Conservation (phyloP, 2,888 invertebrate species). For the Orthosia gracilis region DNA sequence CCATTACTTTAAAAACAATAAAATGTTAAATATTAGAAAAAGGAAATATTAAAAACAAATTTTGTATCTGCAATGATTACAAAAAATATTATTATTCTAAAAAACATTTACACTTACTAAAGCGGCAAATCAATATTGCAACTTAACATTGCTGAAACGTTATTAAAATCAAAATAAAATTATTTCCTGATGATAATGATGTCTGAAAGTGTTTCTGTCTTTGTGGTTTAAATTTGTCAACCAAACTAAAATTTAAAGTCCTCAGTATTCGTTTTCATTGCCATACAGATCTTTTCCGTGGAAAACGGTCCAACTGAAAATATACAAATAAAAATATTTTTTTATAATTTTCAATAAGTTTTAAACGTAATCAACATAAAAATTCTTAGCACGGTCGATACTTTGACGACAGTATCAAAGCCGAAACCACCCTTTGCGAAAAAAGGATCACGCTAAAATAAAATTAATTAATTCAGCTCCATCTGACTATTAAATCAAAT, state of each 20-base stretch:
- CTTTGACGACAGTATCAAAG: too few species aligned
- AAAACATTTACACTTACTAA: too few species aligned
- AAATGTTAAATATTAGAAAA: too few species aligned
- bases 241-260: slow-evolving; percentile 46
- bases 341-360: too few species aligned
- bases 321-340: slow-evolving; percentile 11
- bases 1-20: too few species aligned
- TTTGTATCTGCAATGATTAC: not conserved
- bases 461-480: too few species aligned
- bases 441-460: too few species aligned
- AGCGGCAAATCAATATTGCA: not conserved
- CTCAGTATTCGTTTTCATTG: slow-evolving; percentile 37
- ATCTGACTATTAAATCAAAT: too few species aligned
- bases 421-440: too few species aligned
- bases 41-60: not conserved
- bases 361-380: too few species aligned
- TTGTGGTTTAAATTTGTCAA: not conserved
- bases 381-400: too few species aligned
- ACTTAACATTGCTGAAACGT: not conserved
- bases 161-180: not conserved
- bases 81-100: not conserved
- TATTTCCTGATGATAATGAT: not conserved
- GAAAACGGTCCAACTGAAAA: slow-evolving; percentile 75
- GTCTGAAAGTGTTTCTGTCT: not conserved
- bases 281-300: slow-evolving; percentile 67